Base-by-base conservation (phyloP, 2,113 vertebrate species). In the Apaloderma vittatum region DNA sequence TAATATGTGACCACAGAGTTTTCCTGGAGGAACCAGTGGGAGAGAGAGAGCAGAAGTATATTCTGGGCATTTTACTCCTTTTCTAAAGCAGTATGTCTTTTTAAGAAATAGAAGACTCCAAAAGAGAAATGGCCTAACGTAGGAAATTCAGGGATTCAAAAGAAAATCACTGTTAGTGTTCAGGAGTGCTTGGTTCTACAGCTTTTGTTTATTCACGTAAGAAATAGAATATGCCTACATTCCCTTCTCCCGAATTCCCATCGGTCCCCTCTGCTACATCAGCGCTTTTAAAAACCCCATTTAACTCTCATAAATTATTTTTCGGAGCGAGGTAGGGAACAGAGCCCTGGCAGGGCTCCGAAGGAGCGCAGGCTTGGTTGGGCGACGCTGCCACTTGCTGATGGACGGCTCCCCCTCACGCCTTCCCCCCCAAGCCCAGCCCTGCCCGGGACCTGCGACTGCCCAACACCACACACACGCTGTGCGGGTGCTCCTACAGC, bases 321-420 rank as follows among this genome's bases (percentile, higher is more conserved):
- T 85, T 6, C 59, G 43, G 51, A 52, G 8, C 2, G 6, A 49
- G 55, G 78, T 0, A 37, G 34, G 61, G 83, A 52, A 65, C 13
- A 30, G 36, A 74, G 51, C 20, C 78, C 8, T n/a, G 77, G 68
- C 59, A 73, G 76, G 1, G 2, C 4, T n/a, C 21, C 21, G 62
- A 2, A 46, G 45, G 12, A 74, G 65, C 23, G 5, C 27, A 11
- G 52, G 58, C 85, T 46, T 0, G 30, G 71, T 0, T 61, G 21
- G 14, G 75, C 1, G 19, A 9, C 0, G 5, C 46, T 88, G 78
- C 62, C 43, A 2, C 88, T 73, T 0, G 17, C 85, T 91, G 96
- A 67, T 6, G 62, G 48, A 91, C 24, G 51, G 88, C 79, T 96
- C 87, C 91, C 86, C 86, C 93, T 94, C 75, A 62, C 79, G 94